Conservation (phyloP, 2,113 vertebrate species). For the Rhinolophus sinicus region DNA sequence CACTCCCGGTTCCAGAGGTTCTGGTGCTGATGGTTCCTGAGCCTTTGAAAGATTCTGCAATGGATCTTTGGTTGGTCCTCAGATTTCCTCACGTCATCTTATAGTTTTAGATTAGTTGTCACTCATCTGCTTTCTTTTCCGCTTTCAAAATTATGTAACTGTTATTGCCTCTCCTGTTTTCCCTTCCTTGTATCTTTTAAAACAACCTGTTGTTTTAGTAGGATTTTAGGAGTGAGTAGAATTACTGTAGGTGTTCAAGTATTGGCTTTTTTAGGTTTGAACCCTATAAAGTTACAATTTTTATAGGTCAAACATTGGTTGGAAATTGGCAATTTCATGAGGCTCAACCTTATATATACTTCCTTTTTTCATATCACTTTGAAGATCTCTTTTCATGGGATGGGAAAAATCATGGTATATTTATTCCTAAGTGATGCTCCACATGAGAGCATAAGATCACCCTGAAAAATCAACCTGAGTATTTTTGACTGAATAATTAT, state of each 20-base stretch:
- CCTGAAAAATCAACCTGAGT: background rate
- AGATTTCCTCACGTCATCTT: background rate
- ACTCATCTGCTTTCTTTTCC: background rate
- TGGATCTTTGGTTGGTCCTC: background rate
- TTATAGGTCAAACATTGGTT: conserved; percentile 11
- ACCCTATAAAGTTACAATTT: background rate
- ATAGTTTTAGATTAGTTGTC: background rate
- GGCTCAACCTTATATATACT: background rate
- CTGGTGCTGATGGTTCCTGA: background rate
- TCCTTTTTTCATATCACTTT: background rate
- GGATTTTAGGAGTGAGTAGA: background rate
- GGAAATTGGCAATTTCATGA: background rate
- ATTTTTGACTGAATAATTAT: background rate
- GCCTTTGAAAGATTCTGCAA: background rate
- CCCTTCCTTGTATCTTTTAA: background rate
- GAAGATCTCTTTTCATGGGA: background rate
- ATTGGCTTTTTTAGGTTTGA: background rate
- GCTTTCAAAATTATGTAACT: background rate
- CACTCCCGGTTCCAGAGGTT: background rate
- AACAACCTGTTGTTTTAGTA: background rate
- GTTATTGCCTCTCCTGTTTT: background rate
- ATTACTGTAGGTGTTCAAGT: background rate
- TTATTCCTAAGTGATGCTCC: background rate
- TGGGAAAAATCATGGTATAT: background rate
- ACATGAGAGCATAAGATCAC: background rate